Evolutionary conservation across 1,140 invertebrate species (phyloP), one percentile per base, ranked within the genome.

Genomic region (Rhyzopertha dominica): DNA sequence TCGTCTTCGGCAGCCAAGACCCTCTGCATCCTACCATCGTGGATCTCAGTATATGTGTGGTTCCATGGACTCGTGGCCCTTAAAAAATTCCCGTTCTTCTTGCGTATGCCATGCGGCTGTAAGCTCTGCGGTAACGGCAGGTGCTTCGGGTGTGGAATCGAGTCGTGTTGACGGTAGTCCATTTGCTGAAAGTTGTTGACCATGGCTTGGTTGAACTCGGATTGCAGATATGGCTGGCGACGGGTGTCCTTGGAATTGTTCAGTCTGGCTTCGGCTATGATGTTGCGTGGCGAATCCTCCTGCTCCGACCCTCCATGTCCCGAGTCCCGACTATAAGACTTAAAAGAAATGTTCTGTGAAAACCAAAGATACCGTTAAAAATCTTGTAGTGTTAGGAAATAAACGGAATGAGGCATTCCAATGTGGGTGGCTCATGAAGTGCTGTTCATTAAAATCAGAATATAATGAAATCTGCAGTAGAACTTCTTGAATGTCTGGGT

Each of bases 261-360:
- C 63, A 62, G 60, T 37, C 56, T 53, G 13, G 55, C 40, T 56
- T 65, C 41, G 54, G 62, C 36, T 66, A 73, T 31, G 62, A 74
- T 68, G 47, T 66, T 72, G 56, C 77, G 72, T n/a, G 77, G 76
- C 12, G 76, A 80, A 43, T 81, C 77, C 56, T 80, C 78, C 51
- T 79, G 76, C 53, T 80, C 78, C 20, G 78, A 81, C 34, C 77
- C 71, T 50, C 80, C 73, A 66, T 79, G 74, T 49, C 80, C 73
- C 34, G 80, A 76, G 61, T 79, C 74, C 47, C 79, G 71, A 49
- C 78, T 78, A 59, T 77, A 79, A 24, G 77, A 80, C 59, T 81
- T 81, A 78, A 79, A 81, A 74, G 78, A 81, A 75, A 78, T 80
- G 75, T 80, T 81, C 79, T 81, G 77, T 53, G 24, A 30, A 42